Conservation (phyloP, 1,140 invertebrate species). For the Mylabris phalerata region DNA sequence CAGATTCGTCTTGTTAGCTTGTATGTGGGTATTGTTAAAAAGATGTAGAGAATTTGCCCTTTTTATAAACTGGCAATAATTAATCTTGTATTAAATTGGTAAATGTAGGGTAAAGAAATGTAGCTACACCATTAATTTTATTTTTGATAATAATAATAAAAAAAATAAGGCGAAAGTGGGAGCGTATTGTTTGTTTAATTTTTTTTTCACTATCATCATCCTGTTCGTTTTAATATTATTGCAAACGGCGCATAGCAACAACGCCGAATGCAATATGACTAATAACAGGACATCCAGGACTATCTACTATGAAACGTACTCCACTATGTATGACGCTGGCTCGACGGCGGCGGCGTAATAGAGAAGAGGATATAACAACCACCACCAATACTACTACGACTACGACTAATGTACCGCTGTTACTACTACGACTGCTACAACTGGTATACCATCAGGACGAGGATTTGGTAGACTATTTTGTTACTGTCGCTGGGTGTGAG, state of each 20-base stretch:
- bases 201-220: background rate
- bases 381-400: background rate
- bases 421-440: too few relatives aligned
- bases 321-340: constrained; percentile 1
- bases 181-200: constrained; percentile 2
- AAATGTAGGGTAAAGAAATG: background rate
- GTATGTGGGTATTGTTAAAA: too few relatives aligned
- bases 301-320: constrained; percentile 12
- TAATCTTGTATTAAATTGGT: background rate
- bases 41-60: too few relatives aligned
- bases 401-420: background rate
- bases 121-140: background rate
- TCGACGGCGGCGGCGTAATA: constrained; percentile 10
- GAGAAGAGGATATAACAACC: background rate
- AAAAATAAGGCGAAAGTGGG: background rate
- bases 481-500: constrained; percentile 15
- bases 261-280: constrained; percentile 4
- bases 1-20: too few relatives aligned
- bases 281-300: constrained; percentile 1
- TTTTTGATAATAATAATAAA: background rate
- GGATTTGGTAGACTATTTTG: constrained; percentile 2
- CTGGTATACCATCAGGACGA: background rate
- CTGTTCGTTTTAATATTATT: too few relatives aligned
- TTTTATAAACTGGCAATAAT: background rate
- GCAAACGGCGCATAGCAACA: constrained; percentile 10